phyloP scores from a whole-genome alignment of 2,797 vertebrate genomes.

The Macropus fuliginosus region DNA sequence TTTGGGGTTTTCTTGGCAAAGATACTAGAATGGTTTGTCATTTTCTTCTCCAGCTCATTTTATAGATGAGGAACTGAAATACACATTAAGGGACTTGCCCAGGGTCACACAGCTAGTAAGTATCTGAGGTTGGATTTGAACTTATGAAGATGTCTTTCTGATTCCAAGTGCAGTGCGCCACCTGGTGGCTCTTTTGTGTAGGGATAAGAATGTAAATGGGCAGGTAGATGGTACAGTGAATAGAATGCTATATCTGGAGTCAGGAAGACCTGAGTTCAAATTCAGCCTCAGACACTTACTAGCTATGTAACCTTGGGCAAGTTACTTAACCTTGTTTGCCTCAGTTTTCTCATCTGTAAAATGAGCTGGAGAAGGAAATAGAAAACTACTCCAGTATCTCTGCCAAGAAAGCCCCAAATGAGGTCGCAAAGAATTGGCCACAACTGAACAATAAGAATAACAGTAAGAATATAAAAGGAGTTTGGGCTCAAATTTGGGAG shows the following conservation, averaged over 20 bases:
- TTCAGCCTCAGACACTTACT: background rate
- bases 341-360: conserved; percentile 17
- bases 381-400: background rate
- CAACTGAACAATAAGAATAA: background rate
- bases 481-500: background rate
- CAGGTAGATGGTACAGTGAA: background rate
- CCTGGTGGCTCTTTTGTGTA: background rate
- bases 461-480: background rate
- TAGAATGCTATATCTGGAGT: background rate
- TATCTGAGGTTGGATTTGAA: background rate
- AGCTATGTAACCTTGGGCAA: background rate
- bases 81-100: background rate
- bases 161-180: background rate
- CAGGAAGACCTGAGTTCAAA: background rate
- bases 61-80: background rate
- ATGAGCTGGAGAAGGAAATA: background rate
- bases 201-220: background rate
- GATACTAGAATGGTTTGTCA: too few species aligned
- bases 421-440: background rate
- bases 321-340: background rate
- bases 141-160: background rate
- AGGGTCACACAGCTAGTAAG: background rate
- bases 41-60: background rate
- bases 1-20: too few species aligned
- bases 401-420: background rate